Evolutionary conservation across 1,140 invertebrate species (phyloP).

Genomic region (Zophobas atratus): DNA sequence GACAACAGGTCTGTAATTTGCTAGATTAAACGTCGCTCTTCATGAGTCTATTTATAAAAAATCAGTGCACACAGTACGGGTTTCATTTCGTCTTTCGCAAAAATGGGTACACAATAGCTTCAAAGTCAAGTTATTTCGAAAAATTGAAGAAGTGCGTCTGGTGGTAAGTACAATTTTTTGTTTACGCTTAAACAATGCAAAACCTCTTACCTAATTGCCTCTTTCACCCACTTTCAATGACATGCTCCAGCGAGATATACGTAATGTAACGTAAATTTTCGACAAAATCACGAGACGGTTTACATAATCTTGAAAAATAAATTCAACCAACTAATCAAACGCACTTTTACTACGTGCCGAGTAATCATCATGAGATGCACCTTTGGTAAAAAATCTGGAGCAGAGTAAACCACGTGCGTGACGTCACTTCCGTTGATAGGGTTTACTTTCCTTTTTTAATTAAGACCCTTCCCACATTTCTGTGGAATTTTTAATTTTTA

Average conservation of each 20-base stretch:
- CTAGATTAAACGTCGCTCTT: slow-evolving; percentile 29
- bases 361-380: no score
- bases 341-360: no score
- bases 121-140: slow-evolving; percentile 11
- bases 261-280: background rate
- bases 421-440: no score
- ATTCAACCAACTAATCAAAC: background rate
- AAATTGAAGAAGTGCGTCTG: slow-evolving; percentile 2
- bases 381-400: background rate
- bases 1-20: slow-evolving; percentile 44
- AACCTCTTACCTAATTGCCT: slow-evolving; percentile 13
- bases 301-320: slow-evolving; percentile 16
- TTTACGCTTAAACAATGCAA: slow-evolving; percentile 5
- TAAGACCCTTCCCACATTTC: no score
- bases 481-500: background rate
- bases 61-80: slow-evolving; percentile 34
- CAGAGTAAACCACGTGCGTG: no score
- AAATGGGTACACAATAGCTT: background rate
- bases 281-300: slow-evolving; percentile 10
- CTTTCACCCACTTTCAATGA: slow-evolving; percentile 12
- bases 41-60: slow-evolving; percentile 49
- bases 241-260: background rate
- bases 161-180: slow-evolving; percentile 19
- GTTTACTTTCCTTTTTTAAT: no score
- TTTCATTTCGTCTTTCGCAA: slow-evolving; percentile 22